Evolutionary conservation across 2,888 invertebrate genomes (phyloP).

Genomic region (Trachelus iudaicus): DNA sequence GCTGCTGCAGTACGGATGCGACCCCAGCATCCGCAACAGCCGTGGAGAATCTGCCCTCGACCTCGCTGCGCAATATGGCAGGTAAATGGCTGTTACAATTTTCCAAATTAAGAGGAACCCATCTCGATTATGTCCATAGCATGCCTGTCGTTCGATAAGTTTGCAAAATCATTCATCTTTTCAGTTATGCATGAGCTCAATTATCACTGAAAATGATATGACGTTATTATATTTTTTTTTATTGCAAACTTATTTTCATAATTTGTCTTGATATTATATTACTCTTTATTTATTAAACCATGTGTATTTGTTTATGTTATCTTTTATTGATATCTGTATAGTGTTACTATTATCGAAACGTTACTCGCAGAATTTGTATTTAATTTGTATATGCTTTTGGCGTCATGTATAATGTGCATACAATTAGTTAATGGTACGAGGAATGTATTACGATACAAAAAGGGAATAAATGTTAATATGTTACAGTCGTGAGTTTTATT

Average conservation of each 20-base stretch:
- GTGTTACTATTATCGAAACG: no score
- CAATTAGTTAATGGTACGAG: no score
- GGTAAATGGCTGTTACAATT: conserved; percentile 66
- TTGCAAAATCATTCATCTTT: background rate
- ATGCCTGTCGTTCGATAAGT: background rate
- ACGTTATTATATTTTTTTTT: background rate
- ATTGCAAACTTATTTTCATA: background rate
- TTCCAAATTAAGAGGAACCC: background rate
- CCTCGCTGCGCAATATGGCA: conserved; percentile 92
- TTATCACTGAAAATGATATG: background rate
- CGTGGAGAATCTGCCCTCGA: conserved; percentile 93
- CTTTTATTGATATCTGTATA: background rate
- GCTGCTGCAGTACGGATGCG: conserved; percentile 85
- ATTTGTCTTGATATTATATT: background rate
- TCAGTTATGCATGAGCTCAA: background rate
- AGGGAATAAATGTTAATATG: no score
- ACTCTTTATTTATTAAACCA: background rate
- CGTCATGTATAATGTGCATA: no score
- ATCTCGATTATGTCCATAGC: background rate
- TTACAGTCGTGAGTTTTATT: no score
- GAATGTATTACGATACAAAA: no score
- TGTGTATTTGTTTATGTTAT: background rate
- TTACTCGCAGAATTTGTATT: no score
- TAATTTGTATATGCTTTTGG: no score
- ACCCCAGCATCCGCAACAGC: conserved; percentile 87